These are phyloP conservation scores for Diploscapter pachys DNA, from an alignment of 1,140 invertebrate species.

Conservation along the genomic window DNA sequence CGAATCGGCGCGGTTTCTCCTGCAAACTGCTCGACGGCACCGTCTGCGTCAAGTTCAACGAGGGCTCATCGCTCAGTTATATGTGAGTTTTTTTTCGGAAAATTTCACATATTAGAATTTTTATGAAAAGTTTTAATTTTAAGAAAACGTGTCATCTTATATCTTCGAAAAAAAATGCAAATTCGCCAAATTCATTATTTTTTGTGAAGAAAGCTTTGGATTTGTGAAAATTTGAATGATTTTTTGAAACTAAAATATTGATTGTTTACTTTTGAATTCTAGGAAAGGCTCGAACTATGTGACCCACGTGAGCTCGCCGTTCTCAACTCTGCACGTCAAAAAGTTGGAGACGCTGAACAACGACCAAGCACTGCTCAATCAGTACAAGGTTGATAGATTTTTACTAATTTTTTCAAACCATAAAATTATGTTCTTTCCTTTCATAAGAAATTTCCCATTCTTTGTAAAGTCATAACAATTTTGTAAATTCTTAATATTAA, in stretches of 20 bases:
- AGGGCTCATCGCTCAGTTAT: conserved; percentile 16
- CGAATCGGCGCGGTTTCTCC: conserved; percentile 51
- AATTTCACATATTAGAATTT: too few species aligned
- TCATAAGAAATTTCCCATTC: not conserved
- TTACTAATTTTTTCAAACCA: conserved; percentile 1
- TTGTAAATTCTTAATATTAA: not conserved
- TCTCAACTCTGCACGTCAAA: not conserved
- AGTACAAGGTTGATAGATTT: not conserved
- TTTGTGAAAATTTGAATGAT: not conserved
- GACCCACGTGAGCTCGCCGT: too few species aligned
- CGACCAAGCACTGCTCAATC: not conserved
- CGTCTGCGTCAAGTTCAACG: conserved; percentile 53
- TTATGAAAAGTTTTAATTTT: not conserved
- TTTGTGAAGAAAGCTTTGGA: not conserved
- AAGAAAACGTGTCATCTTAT: not conserved
- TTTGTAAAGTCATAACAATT: not conserved
- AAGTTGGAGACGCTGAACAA: not conserved
- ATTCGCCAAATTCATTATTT: not conserved
- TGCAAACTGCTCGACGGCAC: conserved; percentile 53
- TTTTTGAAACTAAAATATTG: not conserved
- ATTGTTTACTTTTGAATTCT: not conserved
- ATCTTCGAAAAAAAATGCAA: not conserved
- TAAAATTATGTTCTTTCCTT: not conserved
- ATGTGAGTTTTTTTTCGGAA: not conserved
- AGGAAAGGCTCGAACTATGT: too few species aligned